Evolutionary conservation across 1,140 invertebrate species (phyloP), one percentile per base, ranked within the genome.

Genomic region (Pseudomyrmex sp.): DNA sequence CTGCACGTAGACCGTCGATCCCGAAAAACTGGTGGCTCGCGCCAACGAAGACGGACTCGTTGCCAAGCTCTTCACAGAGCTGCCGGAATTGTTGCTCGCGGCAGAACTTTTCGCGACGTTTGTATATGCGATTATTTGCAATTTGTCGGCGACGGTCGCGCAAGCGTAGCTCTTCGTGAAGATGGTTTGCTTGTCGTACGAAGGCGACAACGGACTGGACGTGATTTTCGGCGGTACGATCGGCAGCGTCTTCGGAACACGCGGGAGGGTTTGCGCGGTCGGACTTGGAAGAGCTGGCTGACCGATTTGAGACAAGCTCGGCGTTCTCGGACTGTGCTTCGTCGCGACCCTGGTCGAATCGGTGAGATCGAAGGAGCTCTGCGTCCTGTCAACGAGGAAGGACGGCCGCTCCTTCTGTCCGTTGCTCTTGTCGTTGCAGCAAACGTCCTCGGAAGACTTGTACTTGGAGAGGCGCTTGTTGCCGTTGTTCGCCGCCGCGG

Each of bases 381-480:
- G 90, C 1, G 93, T 94, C 13, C 94, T 90, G 23, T 91, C 92
- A 0, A 82, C 73, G 44, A 92, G 90, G 23, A 90, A 90, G 4
- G 87, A 85, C 3, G 52, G 15, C 2, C 84, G 88, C 12, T 91
- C 88, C 10, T 89, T 87, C 10, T 89, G 68, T 0, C 82, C 76
- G 13, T 65, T 75, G 2, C 35, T 86, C 79, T 90, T 90, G 9
- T 91, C 92, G 62, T 93, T 91, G 52, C 26, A 83, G 65, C 95
- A 91, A 88, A 95, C 91, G 70, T 95, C 95, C 56, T 96, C 95
- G 7, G 95, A 95, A 72, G 95, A 96, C 88, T 96, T 95, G 84
- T 93, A 93, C 73, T 93, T 93, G 12, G 92, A 93, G 2, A 94
- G 70, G 58, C 89, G 90, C 48, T 85, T 35, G 35, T 35, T 84